Conservation (phyloP, 2,113 vertebrate species). For the Ceyx margarethae region DNA sequence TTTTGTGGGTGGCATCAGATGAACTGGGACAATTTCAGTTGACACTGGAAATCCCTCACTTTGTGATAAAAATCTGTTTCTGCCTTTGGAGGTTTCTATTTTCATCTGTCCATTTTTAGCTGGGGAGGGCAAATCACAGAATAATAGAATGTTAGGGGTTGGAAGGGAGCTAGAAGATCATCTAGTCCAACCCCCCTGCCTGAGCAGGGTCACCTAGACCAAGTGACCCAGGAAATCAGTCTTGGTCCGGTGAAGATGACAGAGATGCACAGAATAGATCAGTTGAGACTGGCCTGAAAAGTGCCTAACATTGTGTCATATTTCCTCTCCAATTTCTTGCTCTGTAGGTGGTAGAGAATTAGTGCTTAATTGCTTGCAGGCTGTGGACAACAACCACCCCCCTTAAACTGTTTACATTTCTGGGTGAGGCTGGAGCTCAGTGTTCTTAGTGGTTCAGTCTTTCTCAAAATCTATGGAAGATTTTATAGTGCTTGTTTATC, state of each 20-base stretch:
- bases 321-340: slow-evolving; percentile 32
- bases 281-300: neutral
- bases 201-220: too few species aligned
- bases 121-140: neutral
- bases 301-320: neutral
- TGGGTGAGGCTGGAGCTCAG: slow-evolving; percentile 39
- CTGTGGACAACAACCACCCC: slow-evolving; percentile 11
- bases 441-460: slow-evolving; percentile 33
- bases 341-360: slow-evolving; percentile 59
- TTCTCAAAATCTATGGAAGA: neutral
- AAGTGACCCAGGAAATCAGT: neutral
- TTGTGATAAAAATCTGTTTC: neutral
- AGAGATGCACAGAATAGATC: neutral
- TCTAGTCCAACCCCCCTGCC: too few species aligned
- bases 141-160: too few species aligned
- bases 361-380: slow-evolving; percentile 58
- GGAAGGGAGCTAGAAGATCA: too few species aligned
- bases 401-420: slow-evolving; percentile 55
- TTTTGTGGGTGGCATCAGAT: neutral
- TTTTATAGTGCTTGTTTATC: slow-evolving; percentile 32
- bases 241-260: accelerated
- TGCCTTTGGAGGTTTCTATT: neutral
- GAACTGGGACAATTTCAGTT: neutral
- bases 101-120: neutral
- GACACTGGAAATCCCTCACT: neutral